Conservation (phyloP, 2,797 vertebrate species). For the Tokudaia tokunoshimensis region DNA sequence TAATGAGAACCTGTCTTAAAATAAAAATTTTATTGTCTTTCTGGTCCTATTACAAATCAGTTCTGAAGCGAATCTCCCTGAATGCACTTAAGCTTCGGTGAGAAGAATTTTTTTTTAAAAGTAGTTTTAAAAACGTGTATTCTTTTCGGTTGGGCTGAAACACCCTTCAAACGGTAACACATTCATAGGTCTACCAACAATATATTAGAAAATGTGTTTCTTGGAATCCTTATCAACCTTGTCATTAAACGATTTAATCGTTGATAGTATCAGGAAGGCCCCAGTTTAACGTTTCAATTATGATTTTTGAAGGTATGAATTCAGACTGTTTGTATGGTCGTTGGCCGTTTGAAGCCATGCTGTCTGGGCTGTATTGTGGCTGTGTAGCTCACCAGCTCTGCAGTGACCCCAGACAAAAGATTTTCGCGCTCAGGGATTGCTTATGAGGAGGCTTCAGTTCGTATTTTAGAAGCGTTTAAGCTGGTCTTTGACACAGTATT, state of each 20-base stretch:
- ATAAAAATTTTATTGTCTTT: background rate
- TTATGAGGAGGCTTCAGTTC: slow-evolving; percentile 26
- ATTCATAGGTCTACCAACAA: background rate
- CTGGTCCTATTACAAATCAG: background rate
- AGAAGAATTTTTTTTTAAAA: background rate
- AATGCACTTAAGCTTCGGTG: background rate
- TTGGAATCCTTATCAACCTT: background rate
- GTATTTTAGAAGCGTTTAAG: slow-evolving; percentile 65
- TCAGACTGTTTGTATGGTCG: background rate
- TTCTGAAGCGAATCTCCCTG: background rate
- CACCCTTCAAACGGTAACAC: background rate
- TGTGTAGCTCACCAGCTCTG: background rate
- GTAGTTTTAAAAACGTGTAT: background rate
- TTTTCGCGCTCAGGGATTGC: background rate
- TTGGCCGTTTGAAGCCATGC: background rate
- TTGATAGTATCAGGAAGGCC: background rate
- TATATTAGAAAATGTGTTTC: slow-evolving; percentile 1
- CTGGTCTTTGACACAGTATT: slow-evolving; percentile 12
- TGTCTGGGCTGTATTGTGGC: background rate
- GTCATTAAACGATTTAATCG: background rate
- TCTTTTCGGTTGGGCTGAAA: slow-evolving; percentile 46
- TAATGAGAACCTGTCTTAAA: background rate
- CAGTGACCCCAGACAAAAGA: background rate
- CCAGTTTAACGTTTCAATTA: background rate
- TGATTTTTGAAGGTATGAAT: background rate